These are phyloP conservation scores for Uloborus plumipes DNA, from an alignment of 2,888 invertebrate species.

Conservation along the genomic window DNA sequence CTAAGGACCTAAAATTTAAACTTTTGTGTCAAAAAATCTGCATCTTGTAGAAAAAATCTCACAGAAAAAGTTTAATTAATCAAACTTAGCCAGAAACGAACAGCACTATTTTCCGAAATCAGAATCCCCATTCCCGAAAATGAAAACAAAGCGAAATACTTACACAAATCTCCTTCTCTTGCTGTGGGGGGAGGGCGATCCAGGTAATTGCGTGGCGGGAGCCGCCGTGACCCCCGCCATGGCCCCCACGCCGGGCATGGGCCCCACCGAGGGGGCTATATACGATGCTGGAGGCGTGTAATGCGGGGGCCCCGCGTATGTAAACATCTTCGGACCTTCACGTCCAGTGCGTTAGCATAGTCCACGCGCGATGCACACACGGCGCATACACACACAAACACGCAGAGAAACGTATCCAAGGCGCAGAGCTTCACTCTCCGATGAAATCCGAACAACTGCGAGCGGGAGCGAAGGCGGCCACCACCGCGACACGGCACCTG, in stretches of 20 bases:
- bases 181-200: slow-evolving; percentile 49
- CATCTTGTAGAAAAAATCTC: too few relatives aligned
- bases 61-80: too few relatives aligned
- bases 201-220: slow-evolving; percentile 38
- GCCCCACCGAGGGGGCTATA: slow-evolving; percentile 60
- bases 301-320: slow-evolving; percentile 65
- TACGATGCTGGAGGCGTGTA: slow-evolving; percentile 63
- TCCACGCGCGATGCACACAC: slow-evolving; percentile 13
- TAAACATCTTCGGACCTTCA: slow-evolving; percentile 51
- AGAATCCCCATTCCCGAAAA: neutral
- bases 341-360: slow-evolving; percentile 21
- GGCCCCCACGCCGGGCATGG: slow-evolving; percentile 58
- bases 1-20: too few relatives aligned
- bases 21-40: too few relatives aligned
- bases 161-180: slow-evolving; percentile 64
- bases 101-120: neutral
- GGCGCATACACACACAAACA: neutral
- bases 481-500: slow-evolving; percentile 42
- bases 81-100: too few relatives aligned
- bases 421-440: neutral
- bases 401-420: slow-evolving; percentile 1
- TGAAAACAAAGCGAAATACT: slow-evolving; percentile 31
- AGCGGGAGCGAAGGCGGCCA: slow-evolving; percentile 21
- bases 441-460: slow-evolving; percentile 30
- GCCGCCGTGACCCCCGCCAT: slow-evolving; percentile 53